These are phyloP conservation scores for Anagrus nilaparvatae DNA, from an alignment of 1,140 invertebrate species.

Conservation along the genomic window DNA sequence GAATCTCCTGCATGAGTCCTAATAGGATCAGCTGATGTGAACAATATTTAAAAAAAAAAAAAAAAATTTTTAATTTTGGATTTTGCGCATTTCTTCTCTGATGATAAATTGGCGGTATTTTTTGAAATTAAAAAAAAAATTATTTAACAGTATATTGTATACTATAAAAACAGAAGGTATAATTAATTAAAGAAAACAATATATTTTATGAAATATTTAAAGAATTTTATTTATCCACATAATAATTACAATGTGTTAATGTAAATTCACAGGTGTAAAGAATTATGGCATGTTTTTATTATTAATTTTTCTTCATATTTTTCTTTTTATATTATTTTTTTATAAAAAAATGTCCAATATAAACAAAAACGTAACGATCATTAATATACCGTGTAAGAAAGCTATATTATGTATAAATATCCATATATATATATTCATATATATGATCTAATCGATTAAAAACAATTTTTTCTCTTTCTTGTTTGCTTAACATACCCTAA, in stretches of 20 bases:
- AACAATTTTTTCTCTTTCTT: constrained; percentile 10
- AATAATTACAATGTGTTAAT: constrained; percentile 16
- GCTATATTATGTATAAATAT: constrained; percentile 13
- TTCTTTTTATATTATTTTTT: constrained; percentile 9
- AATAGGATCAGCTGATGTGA: too few species aligned
- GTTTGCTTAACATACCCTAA: constrained; percentile 7
- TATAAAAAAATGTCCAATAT: constrained; percentile 16
- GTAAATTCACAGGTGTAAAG: constrained; percentile 15
- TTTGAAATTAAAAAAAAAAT: constrained; percentile 1
- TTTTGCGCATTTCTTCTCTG: too few species aligned
- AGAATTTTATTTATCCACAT: constrained; percentile 18
- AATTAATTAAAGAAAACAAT: constrained; percentile 3
- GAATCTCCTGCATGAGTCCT: too few species aligned
- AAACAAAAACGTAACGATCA: constrained; percentile 18
- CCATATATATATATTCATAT: too few species aligned
- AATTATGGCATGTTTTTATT: constrained; percentile 13
- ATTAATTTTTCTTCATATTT: constrained; percentile 6
- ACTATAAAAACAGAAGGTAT: not conserved
- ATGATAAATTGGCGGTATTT: not conserved
- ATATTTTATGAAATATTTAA: constrained; percentile 17
- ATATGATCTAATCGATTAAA: constrained; percentile 13
- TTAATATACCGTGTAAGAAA: constrained; percentile 17
- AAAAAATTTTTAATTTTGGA: too few species aligned
- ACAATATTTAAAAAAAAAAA: too few species aligned
- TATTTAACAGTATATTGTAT: constrained; percentile 2